These are phyloP conservation scores for Drosophila testacea DNA, from an alignment of 2,888 invertebrate species.

Conservation along the genomic window DNA sequence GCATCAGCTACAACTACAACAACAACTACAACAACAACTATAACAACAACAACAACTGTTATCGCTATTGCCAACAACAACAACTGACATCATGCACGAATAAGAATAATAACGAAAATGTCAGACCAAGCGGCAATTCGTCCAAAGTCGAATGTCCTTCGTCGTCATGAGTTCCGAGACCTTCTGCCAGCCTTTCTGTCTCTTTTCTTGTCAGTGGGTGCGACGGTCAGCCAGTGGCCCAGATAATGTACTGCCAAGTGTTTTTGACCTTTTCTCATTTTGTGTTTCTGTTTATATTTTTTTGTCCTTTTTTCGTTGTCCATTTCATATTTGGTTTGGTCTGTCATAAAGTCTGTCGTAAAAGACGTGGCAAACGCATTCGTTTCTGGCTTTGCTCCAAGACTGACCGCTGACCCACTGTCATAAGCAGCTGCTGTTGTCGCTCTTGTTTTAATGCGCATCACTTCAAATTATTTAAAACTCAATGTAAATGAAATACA, in stretches of 20 bases:
- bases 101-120: conserved; percentile 79
- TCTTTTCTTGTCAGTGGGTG: conserved; percentile 36
- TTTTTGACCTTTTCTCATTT: conserved; percentile 70
- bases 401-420: conserved; percentile 30
- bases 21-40: conserved; percentile 18
- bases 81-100: conserved; percentile 69
- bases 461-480: conserved; percentile 59
- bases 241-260: conserved; percentile 80
- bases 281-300: conserved; percentile 8
- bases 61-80: conserved; percentile 21
- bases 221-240: conserved; percentile 68
- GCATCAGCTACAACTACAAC: conserved; percentile 18
- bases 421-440: conserved; percentile 51
- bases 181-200: conserved; percentile 15
- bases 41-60: conserved; percentile 1
- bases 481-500: conserved; percentile 64
- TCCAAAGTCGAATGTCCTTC: conserved; percentile 42
- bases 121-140: conserved; percentile 64
- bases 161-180: conserved; percentile 6
- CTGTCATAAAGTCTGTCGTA: conserved; percentile 51
- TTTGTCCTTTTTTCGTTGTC: conserved; percentile 38
- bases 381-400: conserved; percentile 49
- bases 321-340: conserved; percentile 55
- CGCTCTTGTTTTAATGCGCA: conserved; percentile 38
- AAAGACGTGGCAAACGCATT: conserved; percentile 38